These are phyloP conservation scores for Tiliqua scincoides DNA, from an alignment of 2,113 vertebrate species.

Conservation along the genomic window DNA sequence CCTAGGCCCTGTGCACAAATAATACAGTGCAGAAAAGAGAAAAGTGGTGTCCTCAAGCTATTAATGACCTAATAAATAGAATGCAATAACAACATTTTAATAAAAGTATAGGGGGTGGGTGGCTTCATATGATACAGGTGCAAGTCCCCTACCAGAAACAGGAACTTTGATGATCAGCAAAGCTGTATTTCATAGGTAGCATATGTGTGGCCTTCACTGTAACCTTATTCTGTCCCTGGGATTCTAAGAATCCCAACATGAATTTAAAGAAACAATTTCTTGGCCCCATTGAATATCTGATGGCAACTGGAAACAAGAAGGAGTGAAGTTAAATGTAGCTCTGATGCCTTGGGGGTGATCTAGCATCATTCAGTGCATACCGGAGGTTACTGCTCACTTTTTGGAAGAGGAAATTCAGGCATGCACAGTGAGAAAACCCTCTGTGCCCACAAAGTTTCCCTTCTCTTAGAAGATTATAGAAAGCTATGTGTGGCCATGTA, in stretches of 20 bases:
- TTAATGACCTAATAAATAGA: not conserved
- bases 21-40: not conserved
- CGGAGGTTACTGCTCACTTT: not conserved
- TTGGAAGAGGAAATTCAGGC: not conserved
- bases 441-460: not conserved
- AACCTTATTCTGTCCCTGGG: not conserved
- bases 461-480: not conserved
- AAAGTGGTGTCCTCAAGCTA: not conserved
- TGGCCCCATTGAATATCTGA: not conserved
- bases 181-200: not conserved
- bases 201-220: not conserved
- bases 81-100: constrained; percentile 2
- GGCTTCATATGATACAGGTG: not conserved
- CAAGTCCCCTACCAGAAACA: not conserved
- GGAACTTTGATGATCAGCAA: not conserved
- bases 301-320: not conserved
- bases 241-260: not conserved
- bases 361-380: not conserved
- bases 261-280: not conserved
- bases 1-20: too few relatives aligned
- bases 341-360: too few relatives aligned
- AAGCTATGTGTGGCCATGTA: not conserved
- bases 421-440: not conserved
- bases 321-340: not conserved
- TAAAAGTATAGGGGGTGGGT: not conserved